Conservation (phyloP, 2,888 invertebrate species). For the Chydorus sphaericus region DNA sequence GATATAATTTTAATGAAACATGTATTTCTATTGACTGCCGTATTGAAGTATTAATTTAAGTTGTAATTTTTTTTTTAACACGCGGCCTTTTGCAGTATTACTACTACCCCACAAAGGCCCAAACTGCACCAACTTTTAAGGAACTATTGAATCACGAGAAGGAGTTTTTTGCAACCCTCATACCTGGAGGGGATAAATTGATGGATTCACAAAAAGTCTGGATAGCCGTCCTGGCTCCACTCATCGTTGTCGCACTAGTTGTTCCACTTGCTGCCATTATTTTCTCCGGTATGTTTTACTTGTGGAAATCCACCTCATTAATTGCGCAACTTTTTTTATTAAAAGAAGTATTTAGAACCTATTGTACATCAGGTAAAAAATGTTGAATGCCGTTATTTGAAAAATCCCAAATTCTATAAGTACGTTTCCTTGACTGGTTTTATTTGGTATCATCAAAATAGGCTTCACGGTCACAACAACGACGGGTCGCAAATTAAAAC, state of each 20-base stretch:
- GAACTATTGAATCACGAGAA: neutral
- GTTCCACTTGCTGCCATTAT: neutral
- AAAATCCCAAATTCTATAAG: no score
- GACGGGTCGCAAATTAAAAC: neutral
- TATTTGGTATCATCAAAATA: no score
- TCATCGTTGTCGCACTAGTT: conserved; percentile 1
- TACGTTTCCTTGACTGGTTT: no score
- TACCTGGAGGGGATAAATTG: neutral
- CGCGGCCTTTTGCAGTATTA: no score
- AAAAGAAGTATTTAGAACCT: no score
- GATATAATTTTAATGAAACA: no score
- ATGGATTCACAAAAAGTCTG: conserved; percentile 2
- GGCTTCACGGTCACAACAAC: neutral
- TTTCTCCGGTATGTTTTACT: neutral
- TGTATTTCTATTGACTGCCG: no score
- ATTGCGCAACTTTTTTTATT: no score
- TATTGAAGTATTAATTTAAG: no score
- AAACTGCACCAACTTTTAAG: neutral
- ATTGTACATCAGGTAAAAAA: neutral
- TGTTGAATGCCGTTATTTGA: no score
- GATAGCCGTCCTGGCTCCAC: neutral
- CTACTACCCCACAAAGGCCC: neutral
- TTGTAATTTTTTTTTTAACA: no score
- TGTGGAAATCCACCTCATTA: no score
- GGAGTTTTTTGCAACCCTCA: neutral